Evolutionary conservation across 2,797 vertebrate genomes (phyloP), one percentile per base, ranked within the genome.

Genomic region (Centropyge bicolor): DNA sequence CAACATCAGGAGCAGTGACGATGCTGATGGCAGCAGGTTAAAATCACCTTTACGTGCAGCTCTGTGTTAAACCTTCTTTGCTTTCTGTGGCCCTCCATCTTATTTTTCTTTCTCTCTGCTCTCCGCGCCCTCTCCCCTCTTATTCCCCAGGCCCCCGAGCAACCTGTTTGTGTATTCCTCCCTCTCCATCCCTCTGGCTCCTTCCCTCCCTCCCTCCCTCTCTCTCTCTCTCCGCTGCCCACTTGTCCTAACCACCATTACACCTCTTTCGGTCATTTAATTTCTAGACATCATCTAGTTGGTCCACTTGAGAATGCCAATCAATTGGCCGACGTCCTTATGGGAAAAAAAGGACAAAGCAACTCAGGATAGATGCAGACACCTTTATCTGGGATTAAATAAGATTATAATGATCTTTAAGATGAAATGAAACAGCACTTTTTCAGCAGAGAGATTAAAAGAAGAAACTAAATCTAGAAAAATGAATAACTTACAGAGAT

Each of bases 131-230:
- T 67, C 65, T 51, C 70, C 64, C 48, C 10, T 41, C 36, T 66
- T 81, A 91, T 89, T 92, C 92, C 91, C 93, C 76, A 89, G 87
- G 92, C 85, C 92, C 85, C 87, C 82, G 73, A 83, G 85, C 92
- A 93, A 94, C 93, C 90, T 93, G 93, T 93, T 92, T 93, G 90
- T 93, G 90, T 91, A 93, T 91, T 93, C 91, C 83, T 90, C 80
- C 76, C 84, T 87, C 84, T 80, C 69, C 51, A 31, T 31, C 27
- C 27, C 27, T 31, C 27, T 31, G 2, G 27, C 72, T 27, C 70
- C 64, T 71, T 67, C 69, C 70, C 60, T 49, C 19, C 20, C 51
- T 89, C 90, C 86, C 85, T 89, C 82, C 71, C 81, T 80, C 82
- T 76, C 66, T 10, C 11, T 27, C 56, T 51, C 77, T 63, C 78